phyloP scores from a whole-genome alignment of 2,888 invertebrate genomes.

The Agonopterix subpropinquella region DNA sequence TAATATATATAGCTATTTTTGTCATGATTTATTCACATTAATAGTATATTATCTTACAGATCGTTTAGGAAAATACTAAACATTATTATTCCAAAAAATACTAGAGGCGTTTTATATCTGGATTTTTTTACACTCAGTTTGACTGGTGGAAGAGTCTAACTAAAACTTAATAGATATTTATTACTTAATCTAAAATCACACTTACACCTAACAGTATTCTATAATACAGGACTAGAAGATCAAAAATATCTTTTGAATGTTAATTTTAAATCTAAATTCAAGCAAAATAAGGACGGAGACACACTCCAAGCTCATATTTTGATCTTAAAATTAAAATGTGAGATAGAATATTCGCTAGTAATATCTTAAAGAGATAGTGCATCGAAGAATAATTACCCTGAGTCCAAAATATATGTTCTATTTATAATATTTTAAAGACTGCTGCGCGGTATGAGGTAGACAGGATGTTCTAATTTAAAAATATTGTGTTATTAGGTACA shows the following conservation, averaged over 20 bases:
- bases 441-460: slow-evolving; percentile 38
- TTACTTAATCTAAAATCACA: slow-evolving; percentile 25
- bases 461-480: slow-evolving; percentile 8
- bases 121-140: not conserved
- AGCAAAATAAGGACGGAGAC: slow-evolving; percentile 51
- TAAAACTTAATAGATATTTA: slow-evolving; percentile 26
- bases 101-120: too few species aligned
- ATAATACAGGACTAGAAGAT: slow-evolving; percentile 61
- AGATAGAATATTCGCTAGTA: slow-evolving; percentile 4
- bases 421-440: slow-evolving; percentile 11
- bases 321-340: slow-evolving; percentile 8
- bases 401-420: slow-evolving; percentile 18
- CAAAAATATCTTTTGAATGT: slow-evolving; percentile 27
- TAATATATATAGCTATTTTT: slow-evolving; percentile 21
- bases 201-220: slow-evolving; percentile 25
- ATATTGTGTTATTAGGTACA: slow-evolving; percentile 8
- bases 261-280: slow-evolving; percentile 18
- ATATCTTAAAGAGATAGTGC: slow-evolving; percentile 12
- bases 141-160: not conserved
- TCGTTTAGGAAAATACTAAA: slow-evolving; percentile 26
- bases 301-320: slow-evolving; percentile 44
- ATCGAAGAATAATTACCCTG: slow-evolving; percentile 23
- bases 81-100: too few species aligned
- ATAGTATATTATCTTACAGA: slow-evolving; percentile 37
- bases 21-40: slow-evolving; percentile 38